phyloP scores from a whole-genome alignment of 2,797 vertebrate genomes.

The Carduelis carduelis region DNA sequence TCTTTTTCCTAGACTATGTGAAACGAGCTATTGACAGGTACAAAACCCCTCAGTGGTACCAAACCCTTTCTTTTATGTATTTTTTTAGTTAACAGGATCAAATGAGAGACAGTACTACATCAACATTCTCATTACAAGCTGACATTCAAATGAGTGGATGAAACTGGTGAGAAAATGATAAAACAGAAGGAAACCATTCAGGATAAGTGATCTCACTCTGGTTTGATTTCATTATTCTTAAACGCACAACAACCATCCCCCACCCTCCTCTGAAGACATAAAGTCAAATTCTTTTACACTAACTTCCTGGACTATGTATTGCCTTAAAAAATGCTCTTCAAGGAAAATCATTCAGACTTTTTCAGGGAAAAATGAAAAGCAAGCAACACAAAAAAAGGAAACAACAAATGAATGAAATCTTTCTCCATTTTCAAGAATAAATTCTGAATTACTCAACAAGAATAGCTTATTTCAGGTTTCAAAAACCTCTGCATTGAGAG shows the following conservation, averaged over 20 bases:
- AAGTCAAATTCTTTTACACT: not conserved
- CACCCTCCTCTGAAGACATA: not conserved
- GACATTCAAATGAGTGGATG: not conserved
- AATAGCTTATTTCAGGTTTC: not conserved
- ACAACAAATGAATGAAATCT: not conserved
- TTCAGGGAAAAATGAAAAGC: not conserved
- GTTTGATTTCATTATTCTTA: not conserved
- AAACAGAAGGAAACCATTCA: not conserved
- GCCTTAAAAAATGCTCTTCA: not conserved
- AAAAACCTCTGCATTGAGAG: not conserved
- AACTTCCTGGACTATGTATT: not conserved
- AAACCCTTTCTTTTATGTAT: not conserved
- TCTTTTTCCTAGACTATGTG: not conserved
- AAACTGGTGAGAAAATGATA: not conserved
- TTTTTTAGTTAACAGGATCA: not conserved
- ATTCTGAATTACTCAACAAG: not conserved
- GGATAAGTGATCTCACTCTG: not conserved
- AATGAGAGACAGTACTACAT: not conserved
- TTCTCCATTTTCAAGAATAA: not conserved
- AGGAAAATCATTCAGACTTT: not conserved
- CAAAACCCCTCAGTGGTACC: not conserved
- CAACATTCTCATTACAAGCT: not conserved
- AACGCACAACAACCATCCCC: rapidly evolving
- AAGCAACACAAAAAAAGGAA: not conserved
- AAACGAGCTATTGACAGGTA: not conserved